These are phyloP conservation scores for Temnothorax ravouxi DNA, from an alignment of 2,888 invertebrate species.

Conservation along the genomic window DNA sequence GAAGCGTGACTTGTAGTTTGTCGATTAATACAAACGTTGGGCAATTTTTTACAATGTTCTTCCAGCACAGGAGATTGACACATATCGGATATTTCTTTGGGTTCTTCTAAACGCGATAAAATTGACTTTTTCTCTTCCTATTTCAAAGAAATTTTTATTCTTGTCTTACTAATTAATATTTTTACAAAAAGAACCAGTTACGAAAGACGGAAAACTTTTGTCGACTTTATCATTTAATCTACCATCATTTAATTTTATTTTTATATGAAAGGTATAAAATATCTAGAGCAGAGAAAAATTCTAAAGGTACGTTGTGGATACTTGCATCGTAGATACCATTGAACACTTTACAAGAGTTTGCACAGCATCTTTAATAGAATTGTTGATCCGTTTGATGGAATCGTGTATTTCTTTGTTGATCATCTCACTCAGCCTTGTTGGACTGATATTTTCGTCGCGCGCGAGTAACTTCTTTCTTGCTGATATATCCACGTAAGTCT, in stretches of 20 bases:
- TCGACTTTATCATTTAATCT: not conserved
- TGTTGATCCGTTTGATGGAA: slow-evolving; percentile 75
- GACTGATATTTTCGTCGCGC: slow-evolving; percentile 51
- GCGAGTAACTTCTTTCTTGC: not conserved
- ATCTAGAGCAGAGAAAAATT: slow-evolving; percentile 2
- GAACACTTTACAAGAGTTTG: slow-evolving; percentile 73
- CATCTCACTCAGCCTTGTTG: slow-evolving; percentile 71
- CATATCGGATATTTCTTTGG: not conserved
- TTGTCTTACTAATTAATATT: not conserved
- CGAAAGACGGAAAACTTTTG: not conserved
- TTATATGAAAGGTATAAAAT: not conserved
- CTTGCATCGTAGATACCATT: slow-evolving; percentile 74
- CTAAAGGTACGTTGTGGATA: slow-evolving; percentile 60
- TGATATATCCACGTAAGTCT: not conserved
- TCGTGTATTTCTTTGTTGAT: slow-evolving; percentile 78
- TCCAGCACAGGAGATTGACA: not conserved
- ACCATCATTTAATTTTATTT: not conserved
- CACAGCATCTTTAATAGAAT: slow-evolving; percentile 77
- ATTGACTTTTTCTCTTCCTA: slow-evolving; percentile 29
- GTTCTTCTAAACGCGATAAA: not conserved
- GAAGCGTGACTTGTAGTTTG: slow-evolving; percentile 5
- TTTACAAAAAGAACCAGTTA: not conserved
- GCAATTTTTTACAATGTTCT: slow-evolving; percentile 14
- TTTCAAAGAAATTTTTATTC: slow-evolving; percentile 13
- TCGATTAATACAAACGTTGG: not conserved